A percentile compares a stretch with the other conserved stretches of the same genome.
Conservation (phyloP, 2,888 invertebrate species). For the Habrosyne pyritoides region DNA sequence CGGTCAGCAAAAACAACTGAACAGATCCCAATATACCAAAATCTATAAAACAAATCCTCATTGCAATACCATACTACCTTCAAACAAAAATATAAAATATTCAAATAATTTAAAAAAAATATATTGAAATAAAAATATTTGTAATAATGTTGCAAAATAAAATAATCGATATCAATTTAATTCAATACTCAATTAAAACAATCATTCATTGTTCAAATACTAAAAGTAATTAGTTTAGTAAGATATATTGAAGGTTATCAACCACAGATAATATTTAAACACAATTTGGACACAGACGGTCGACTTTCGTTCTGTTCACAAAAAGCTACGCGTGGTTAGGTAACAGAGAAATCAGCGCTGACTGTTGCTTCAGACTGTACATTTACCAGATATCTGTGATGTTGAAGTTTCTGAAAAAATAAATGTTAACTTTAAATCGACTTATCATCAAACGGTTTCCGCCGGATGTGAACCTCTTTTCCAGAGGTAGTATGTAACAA, state of each 20-base stretch:
- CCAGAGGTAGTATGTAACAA: too few species aligned
- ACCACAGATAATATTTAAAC: slow-evolving; percentile 16
- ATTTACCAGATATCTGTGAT: slow-evolving; percentile 9
- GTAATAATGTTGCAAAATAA: too few species aligned
- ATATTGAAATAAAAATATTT: too few species aligned
- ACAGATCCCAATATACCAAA: too few species aligned
- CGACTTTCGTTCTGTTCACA: slow-evolving; percentile 37
- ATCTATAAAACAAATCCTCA: too few species aligned
- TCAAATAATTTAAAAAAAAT: too few species aligned
- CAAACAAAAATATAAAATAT: too few species aligned
- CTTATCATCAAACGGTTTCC: too few species aligned
- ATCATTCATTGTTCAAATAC: not conserved
- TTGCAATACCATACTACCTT: too few species aligned
- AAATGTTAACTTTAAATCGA: too few species aligned
- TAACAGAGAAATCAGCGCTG: slow-evolving; percentile 67
- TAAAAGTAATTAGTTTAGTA: not conserved
- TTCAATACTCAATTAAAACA: not conserved
- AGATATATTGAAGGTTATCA: slow-evolving; percentile 5
- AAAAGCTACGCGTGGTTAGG: slow-evolving; percentile 58
- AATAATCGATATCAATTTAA: not conserved
- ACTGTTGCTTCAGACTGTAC: slow-evolving; percentile 50
- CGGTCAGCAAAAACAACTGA: too few species aligned
- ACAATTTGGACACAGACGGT: slow-evolving; percentile 34
- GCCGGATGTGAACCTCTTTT: too few species aligned
- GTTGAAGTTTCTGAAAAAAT: slow-evolving; percentile 1